These are phyloP conservation scores for Heterodera schachtii DNA, from an alignment of 1,140 invertebrate genomes.

Conservation along the genomic window DNA sequence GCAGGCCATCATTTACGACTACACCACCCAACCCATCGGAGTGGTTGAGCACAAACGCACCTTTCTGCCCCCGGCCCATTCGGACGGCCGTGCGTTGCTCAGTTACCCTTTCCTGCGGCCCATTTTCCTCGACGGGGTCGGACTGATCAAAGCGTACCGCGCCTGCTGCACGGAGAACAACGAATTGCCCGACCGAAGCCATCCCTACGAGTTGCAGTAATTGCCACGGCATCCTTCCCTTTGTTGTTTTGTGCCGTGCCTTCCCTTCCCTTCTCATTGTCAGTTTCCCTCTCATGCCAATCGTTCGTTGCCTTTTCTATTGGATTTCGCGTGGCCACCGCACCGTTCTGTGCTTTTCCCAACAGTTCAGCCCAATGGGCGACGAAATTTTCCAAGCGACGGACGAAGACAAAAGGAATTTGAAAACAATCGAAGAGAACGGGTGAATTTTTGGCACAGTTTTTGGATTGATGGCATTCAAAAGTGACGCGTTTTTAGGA, in stretches of 20 bases:
- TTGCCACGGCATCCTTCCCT: not conserved
- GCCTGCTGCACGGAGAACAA: conserved; percentile 30
- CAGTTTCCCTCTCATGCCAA: conserved; percentile 40
- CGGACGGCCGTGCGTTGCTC: not conserved
- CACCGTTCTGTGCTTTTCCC: conserved; percentile 32
- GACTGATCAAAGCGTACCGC: conserved; percentile 35
- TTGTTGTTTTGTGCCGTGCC: not conserved
- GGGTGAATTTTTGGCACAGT: not conserved
- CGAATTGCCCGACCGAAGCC: not conserved
- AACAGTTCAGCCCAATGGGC: conserved; percentile 30
- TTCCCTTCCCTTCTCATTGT: not conserved
- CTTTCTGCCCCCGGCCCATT: conserved; percentile 12
- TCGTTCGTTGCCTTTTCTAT: conserved; percentile 39
- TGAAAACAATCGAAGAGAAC: conserved; percentile 15
- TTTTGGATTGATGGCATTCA: conserved; percentile 21
- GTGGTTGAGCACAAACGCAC: conserved; percentile 29
- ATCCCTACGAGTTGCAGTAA: conserved; percentile 2
- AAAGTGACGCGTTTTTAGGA: not conserved
- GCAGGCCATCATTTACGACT: conserved; percentile 35
- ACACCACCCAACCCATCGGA: conserved; percentile 33
- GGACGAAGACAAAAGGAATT: conserved; percentile 11
- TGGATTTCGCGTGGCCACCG: conserved; percentile 39
- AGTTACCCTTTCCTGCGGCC: conserved; percentile 33
- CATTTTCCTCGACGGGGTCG: conserved; percentile 36
- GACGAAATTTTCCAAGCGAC: conserved; percentile 15